A percentile compares a stretch with the other conserved stretches of the same genome.
Evolutionary conservation across 35 echinoderm and acorn worm species (phyloP).

Genomic region (Anneissia japonica): DNA sequence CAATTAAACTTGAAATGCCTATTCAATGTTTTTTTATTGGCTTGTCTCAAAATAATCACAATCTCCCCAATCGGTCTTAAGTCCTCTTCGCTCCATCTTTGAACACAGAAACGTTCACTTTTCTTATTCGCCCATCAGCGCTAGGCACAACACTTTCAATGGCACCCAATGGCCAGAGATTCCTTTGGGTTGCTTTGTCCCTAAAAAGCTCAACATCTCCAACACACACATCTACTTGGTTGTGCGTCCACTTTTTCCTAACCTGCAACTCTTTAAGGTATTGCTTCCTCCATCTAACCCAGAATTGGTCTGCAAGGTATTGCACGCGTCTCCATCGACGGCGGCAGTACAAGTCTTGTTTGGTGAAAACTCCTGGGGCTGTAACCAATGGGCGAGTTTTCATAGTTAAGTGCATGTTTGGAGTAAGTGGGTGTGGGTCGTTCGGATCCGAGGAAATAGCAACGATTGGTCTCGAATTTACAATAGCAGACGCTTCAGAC

Average conservation of each 20-base stretch:
- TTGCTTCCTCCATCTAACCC: conserved; percentile 35
- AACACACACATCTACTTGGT: neutral
- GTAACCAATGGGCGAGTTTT: conserved; percentile 7
- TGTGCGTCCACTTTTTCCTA: conserved; percentile 16
- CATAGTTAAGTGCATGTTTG: conserved; percentile 20
- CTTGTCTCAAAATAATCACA: no score
- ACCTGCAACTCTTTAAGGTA: conserved; percentile 17
- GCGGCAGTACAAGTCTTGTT: conserved; percentile 6
- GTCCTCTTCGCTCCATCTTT: neutral
- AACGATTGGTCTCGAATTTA: conserved; percentile 46
- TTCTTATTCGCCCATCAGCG: neutral
- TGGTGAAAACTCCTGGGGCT: neutral
- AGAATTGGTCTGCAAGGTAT: conserved; percentile 40
- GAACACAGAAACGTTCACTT: neutral
- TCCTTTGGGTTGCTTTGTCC: neutral
- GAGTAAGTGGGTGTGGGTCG: conserved; percentile 5
- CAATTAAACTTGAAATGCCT: no score
- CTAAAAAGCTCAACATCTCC: conserved; percentile 48
- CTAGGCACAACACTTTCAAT: neutral
- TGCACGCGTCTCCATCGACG: conserved; percentile 30
- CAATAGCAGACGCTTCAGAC: conserved; percentile 45
- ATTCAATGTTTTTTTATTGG: no score
- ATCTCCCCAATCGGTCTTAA: conserved; percentile 41
- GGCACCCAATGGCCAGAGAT: neutral
- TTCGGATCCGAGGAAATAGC: conserved; percentile 24